phyloP scores from a whole-genome alignment of 2,888 invertebrate species.

The Lithophane ornitopus region DNA sequence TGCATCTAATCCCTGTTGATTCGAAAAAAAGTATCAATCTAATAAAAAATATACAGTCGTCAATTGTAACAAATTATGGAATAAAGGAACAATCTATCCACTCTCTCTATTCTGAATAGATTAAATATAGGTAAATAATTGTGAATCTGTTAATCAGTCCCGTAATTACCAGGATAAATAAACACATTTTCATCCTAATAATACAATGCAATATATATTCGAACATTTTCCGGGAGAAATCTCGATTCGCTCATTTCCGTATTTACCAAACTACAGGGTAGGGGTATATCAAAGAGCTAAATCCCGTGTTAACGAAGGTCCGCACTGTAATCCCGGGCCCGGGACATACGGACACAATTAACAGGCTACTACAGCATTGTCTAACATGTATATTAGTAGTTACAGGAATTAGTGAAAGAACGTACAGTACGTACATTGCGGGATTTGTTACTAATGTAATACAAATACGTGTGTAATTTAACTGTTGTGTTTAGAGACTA shows the following conservation, averaged over 20 bases:
- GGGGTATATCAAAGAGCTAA: constrained; percentile 77
- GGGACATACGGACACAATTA: constrained; percentile 79
- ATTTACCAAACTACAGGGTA: constrained; percentile 61
- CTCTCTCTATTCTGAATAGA: background rate
- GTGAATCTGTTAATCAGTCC: background rate
- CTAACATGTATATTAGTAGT: constrained; percentile 65
- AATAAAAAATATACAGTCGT: background rate
- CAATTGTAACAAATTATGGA: background rate
- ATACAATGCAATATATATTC: constrained; percentile 37
- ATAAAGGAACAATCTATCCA: background rate
- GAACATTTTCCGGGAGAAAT: constrained; percentile 54
- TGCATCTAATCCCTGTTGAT: background rate
- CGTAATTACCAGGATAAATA: constrained; percentile 23
- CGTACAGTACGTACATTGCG: constrained; percentile 20
- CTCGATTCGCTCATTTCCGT: constrained; percentile 55
- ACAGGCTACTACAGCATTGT: constrained; percentile 74
- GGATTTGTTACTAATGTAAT: constrained; percentile 55
- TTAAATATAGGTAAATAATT: background rate
- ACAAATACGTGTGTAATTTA: constrained; percentile 58
- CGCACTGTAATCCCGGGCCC: constrained; percentile 76
- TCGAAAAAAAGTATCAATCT: background rate
- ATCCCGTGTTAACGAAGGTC: constrained; percentile 83
- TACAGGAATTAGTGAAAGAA: constrained; percentile 58
- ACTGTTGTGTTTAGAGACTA: constrained; percentile 20
- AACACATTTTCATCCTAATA: constrained; percentile 39